A percentile compares a stretch with the other conserved stretches of the same genome.
phyloP scores from a whole-genome alignment of 2,797 vertebrate species.

The Varecia variegata region DNA sequence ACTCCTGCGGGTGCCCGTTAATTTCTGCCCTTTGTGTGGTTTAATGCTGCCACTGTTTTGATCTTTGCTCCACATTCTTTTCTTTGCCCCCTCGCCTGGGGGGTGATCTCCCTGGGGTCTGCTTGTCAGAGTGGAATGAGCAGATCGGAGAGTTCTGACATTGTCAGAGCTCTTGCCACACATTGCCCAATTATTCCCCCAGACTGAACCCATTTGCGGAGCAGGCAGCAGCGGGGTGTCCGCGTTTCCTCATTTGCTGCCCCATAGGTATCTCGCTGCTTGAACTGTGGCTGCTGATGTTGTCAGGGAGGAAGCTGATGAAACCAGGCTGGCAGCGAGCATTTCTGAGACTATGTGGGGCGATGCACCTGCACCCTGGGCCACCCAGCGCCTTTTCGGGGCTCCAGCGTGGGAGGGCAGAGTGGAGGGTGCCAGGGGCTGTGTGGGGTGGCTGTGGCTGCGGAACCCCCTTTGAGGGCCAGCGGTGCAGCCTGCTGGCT shows the following conservation, averaged over 20 bases:
- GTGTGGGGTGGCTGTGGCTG: neutral
- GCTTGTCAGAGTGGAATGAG: neutral
- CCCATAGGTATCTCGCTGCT: fast-evolving
- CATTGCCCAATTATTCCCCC: neutral
- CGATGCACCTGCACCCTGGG: neutral
- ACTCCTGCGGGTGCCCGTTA: neutral
- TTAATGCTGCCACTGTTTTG: neutral
- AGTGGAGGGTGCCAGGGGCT: too few relatives aligned
- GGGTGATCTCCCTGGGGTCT: neutral
- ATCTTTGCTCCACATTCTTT: neutral
- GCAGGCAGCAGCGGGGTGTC: fast-evolving
- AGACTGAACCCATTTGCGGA: fast-evolving
- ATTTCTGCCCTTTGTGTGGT: neutral
- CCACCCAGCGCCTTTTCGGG: neutral
- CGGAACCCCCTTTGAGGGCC: neutral
- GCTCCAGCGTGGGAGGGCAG: neutral
- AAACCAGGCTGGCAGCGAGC: neutral
- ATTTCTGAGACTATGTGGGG: neutral
- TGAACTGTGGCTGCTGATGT: neutral
- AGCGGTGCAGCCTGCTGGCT: neutral
- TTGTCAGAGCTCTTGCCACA: neutral
- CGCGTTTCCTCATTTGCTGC: neutral
- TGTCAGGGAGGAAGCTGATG: neutral
- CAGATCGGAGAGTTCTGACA: neutral
- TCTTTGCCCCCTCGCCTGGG: neutral